Evolutionary conservation across 1,140 invertebrate species (phyloP).

Genomic region (Armadillidium nasatum): DNA sequence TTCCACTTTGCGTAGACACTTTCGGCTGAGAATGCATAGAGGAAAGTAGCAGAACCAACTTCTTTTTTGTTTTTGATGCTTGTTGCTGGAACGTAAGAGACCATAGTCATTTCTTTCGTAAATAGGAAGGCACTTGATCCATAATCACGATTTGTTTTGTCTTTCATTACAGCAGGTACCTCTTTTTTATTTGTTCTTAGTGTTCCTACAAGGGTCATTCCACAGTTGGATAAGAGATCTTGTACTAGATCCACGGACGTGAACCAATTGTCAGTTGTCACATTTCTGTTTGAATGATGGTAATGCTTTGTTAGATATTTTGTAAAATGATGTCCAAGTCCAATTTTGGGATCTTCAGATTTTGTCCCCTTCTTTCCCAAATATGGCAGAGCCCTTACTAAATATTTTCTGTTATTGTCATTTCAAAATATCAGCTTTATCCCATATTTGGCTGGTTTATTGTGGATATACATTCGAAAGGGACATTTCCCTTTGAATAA

Average conservation of each 20-base stretch:
- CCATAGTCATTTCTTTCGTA: conserved; percentile 33
- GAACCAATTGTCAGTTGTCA: conserved; percentile 25
- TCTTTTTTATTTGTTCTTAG: conserved; percentile 25
- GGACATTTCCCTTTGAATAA: conserved; percentile 27
- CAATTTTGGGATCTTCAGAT: background rate
- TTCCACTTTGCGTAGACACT: conserved; percentile 18
- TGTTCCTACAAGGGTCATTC: conserved; percentile 20
- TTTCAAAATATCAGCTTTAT: too few species aligned
- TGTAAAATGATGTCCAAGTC: conserved; percentile 18
- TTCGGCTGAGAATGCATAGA: conserved; percentile 38
- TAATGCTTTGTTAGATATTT: background rate
- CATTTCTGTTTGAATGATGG: conserved; percentile 15
- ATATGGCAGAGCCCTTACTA: background rate
- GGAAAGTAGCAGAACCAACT: conserved; percentile 38
- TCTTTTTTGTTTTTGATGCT: conserved; percentile 30
- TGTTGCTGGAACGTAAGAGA: conserved; percentile 43
- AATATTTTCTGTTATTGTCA: conserved; percentile 12
- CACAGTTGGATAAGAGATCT: conserved; percentile 9
- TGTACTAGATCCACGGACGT: background rate
- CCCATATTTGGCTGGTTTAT: too few species aligned
- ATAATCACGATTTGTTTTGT: background rate
- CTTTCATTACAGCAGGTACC: conserved; percentile 16
- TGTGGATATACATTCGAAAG: conserved; percentile 18
- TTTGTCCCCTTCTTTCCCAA: background rate
- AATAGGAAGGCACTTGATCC: conserved; percentile 30